Base-by-base conservation (phyloP, 53 echinoderm and acorn worm species). In the Zoroaster sp. region DNA sequence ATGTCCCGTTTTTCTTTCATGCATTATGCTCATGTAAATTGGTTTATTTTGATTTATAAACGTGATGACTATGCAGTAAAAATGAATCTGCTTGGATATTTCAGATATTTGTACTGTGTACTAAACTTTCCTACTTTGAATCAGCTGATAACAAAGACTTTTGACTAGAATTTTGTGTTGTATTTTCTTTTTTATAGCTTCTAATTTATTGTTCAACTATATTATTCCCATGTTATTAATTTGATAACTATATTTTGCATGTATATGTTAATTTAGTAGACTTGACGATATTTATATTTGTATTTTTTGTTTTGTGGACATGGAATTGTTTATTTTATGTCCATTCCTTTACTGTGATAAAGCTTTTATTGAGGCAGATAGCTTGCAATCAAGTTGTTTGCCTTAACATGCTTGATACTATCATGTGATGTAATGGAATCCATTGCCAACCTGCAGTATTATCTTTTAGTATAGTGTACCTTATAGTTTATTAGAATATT, bases 361-460 rank as follows among this genome's bases (percentile, higher is more conserved):
- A 66, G 41, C 14, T 1, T 28, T 30, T 14, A 6, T 40, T n/a
- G n/a, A n/a, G 39, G 53, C 23, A 38, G 21, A 3, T 35, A 45
- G 17, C 45, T 51, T 65, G 28, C 31, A 7, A 4, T 59, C 80
- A 40, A 74, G 23, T 74, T 74, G 25, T 42, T 4, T 23, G 41
- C 15, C 12, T 55, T 23, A n/a, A n/a, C n/a, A n/a, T 31, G 39
- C 18, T 76, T n/a, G 31, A 66, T 15, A 21, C 21, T 31, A 33
- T 81, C 81, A 67, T 35, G 31, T 54, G 28, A 15, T 71, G 47
- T 10, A 25, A 51, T 18, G 66, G 70, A 69, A 85, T 85, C 51
- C 70, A 51, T 85, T 85, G 85, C 85, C 85, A 70, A 49, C 37
- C 45, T 70, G 71, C 85, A 85, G 85, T 85, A 85, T 85, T 85